phyloP scores from a whole-genome alignment of 2,113 vertebrate species.

The Myanophis thanlyinensis region DNA sequence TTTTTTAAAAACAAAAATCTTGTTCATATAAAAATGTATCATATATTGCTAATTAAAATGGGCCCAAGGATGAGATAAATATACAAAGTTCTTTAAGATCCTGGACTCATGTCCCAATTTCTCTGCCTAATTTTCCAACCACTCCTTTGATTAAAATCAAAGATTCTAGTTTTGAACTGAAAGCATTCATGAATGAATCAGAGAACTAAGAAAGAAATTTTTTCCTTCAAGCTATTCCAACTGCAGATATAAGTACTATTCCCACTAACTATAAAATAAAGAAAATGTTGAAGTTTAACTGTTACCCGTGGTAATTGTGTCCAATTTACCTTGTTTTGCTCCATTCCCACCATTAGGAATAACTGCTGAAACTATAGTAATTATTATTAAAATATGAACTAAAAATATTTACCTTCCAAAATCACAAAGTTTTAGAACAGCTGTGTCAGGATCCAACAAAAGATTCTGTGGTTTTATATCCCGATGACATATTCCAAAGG shows the following conservation, averaged over 20 bases:
- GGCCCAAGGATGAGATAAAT: neutral
- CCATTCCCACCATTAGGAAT: neutral
- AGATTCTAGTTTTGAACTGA: neutral
- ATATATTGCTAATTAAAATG: neutral
- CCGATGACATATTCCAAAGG: slow-evolving; percentile 99
- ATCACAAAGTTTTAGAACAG: slow-evolving; percentile 98
- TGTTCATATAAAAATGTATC: neutral
- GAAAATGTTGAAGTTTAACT: neutral
- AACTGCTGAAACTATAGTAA: neutral
- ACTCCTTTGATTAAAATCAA: neutral
- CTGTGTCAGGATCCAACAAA: slow-evolving; percentile 98
- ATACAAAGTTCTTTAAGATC: neutral
- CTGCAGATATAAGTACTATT: neutral
- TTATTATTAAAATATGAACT: neutral
- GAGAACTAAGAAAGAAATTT: neutral
- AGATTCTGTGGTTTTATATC: slow-evolving; percentile 99
- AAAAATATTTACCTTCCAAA: slow-evolving; percentile 88
- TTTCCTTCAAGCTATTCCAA: neutral
- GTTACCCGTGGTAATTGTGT: neutral
- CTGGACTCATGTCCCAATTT: neutral
- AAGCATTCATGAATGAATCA: neutral
- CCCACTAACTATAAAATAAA: neutral
- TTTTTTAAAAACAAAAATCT: neutral
- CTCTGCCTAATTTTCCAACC: neutral
- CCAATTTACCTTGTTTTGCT: neutral